Conservation (phyloP, 2,113 vertebrate species). For the Phrynocephalus versicolor region DNA sequence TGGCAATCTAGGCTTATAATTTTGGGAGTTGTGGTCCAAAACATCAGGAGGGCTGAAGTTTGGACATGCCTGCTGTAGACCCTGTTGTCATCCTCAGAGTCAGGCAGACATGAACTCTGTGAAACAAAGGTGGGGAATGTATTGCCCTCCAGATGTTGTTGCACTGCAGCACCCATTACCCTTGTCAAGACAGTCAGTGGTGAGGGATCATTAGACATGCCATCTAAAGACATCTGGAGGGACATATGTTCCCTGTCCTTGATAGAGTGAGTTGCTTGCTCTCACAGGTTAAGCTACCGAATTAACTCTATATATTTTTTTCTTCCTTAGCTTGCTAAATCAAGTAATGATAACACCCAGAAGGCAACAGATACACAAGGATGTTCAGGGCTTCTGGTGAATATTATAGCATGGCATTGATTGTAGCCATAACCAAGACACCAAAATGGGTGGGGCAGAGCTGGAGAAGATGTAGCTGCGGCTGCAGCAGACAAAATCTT, state of each 20-base stretch:
- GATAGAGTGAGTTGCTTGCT: neutral
- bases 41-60: too few species aligned
- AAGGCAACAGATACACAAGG: neutral
- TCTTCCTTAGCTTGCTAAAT: neutral
- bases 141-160: neutral
- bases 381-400: neutral
- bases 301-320: neutral
- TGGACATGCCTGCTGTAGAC: too few species aligned
- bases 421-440: neutral
- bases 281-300: neutral
- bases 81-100: neutral
- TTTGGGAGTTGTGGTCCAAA: too few species aligned
- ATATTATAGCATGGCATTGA: neutral
- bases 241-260: neutral
- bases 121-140: neutral
- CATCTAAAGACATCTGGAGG: too few species aligned
- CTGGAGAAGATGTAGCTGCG: too few species aligned
- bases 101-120: neutral
- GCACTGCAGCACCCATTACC: neutral
- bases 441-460: neutral
- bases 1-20: too few species aligned
- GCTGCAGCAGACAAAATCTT: neutral
- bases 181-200: neutral
- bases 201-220: neutral
- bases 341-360: neutral